phyloP scores from a whole-genome alignment of 2,113 vertebrate genomes.

The Fukomys damarensis region DNA sequence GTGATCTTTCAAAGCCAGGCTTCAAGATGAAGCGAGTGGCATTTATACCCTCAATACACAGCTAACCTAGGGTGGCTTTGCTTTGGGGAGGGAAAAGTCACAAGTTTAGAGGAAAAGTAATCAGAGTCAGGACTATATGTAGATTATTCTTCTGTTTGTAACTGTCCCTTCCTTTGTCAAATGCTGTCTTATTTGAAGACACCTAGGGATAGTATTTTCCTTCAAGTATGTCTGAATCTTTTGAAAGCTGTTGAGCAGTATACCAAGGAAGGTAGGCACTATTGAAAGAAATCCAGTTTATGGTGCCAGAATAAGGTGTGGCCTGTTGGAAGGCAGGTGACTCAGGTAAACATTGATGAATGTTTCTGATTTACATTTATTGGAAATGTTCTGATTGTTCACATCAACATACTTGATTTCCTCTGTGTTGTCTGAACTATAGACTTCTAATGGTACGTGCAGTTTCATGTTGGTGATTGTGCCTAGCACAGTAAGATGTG shows the following conservation, averaged over 20 bases:
- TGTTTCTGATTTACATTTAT: conserved; percentile 39
- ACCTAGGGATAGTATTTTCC: background rate
- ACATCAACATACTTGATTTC: conserved; percentile 26
- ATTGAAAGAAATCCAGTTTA: background rate
- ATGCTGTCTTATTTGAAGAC: conserved; percentile 44
- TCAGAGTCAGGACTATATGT: background rate
- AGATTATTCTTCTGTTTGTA: background rate
- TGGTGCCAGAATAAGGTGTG: background rate
- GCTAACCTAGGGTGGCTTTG: background rate
- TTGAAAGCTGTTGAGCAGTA: background rate
- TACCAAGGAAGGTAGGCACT: conserved; percentile 24
- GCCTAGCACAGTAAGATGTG: conserved; percentile 40
- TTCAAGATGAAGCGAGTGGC: background rate
- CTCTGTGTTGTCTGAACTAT: conserved; percentile 20
- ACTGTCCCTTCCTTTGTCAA: background rate
- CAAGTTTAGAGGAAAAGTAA: background rate
- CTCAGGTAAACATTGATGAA: conserved; percentile 67
- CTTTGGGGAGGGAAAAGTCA: background rate
- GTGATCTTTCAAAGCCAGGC: background rate
- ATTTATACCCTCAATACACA: background rate
- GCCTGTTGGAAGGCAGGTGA: conserved; percentile 62
- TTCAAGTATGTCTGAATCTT: conserved; percentile 25
- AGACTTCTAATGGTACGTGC: conserved; percentile 23
- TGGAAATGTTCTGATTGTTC: conserved; percentile 33
- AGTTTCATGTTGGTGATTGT: conserved; percentile 46